phyloP scores from a whole-genome alignment of 2,113 vertebrate species.

The Centropristis striata region DNA sequence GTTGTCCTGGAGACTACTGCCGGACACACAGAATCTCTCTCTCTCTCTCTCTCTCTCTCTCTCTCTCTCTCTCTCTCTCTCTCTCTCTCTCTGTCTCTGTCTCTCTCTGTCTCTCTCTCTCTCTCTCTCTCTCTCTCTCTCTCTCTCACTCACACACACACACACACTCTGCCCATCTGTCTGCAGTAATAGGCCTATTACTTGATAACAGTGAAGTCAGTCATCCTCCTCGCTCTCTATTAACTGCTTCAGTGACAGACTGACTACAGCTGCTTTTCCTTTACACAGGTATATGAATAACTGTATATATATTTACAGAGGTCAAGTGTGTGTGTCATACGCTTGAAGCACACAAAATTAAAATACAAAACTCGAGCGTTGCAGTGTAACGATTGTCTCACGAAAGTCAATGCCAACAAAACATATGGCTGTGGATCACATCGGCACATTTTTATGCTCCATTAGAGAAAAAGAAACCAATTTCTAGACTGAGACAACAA shows the following conservation, averaged over 20 bases:
- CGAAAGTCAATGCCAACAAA: background rate
- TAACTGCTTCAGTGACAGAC: constrained; percentile 47
- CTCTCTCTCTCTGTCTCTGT: background rate
- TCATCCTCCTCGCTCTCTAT: constrained; percentile 53
- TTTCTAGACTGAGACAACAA: background rate
- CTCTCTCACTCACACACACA: constrained; percentile 25
- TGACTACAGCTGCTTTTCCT: constrained; percentile 20
- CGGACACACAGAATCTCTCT: constrained; percentile 7
- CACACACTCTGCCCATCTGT: constrained; percentile 37
- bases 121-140: constrained; percentile 11
- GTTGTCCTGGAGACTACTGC: constrained; percentile 63
- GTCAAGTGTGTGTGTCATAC: background rate
- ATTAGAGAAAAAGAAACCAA: background rate
- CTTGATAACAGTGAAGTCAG: constrained; percentile 66
- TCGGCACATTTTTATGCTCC: background rate
- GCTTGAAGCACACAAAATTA: background rate
- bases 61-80: constrained; percentile 19
- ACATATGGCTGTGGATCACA: background rate
- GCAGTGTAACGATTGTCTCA: no score
- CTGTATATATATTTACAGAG: background rate
- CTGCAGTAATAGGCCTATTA: constrained; percentile 65
- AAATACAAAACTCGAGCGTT: background rate
- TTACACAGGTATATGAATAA: background rate
- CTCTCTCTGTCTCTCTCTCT: constrained; percentile 20
- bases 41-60: background rate